Conservation (phyloP, 2,113 vertebrate genomes). For the Dromaius novaehollandiae region DNA sequence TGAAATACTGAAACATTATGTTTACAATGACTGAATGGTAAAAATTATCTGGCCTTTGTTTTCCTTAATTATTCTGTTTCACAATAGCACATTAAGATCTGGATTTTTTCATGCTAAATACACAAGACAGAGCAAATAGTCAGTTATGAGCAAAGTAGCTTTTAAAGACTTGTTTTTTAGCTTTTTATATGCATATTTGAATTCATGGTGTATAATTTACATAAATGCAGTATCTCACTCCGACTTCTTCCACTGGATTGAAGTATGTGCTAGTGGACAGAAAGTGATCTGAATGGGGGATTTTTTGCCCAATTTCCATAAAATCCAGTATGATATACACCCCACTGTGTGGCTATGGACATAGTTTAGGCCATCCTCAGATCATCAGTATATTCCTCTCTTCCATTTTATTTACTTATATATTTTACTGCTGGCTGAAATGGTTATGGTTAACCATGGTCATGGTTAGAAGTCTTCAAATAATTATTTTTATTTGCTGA, state of each 20-base stretch:
- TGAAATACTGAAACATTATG: neutral
- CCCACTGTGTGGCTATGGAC: neutral
- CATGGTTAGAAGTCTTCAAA: neutral
- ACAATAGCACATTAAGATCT: neutral
- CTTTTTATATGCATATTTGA: too few species aligned
- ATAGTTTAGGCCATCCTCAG: too few species aligned
- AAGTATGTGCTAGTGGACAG: neutral
- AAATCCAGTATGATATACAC: too few species aligned
- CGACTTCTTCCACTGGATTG: neutral
- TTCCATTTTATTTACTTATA: too few species aligned
- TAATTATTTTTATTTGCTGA: neutral
- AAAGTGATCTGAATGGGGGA: neutral
- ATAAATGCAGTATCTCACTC: neutral
- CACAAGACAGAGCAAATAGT: neutral
- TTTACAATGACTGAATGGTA: neutral
- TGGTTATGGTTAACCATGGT: too few species aligned
- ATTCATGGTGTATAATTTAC: neutral
- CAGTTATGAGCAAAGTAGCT: too few species aligned
- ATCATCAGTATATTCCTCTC: too few species aligned
- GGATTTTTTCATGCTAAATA: neutral
- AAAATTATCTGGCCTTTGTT: neutral
- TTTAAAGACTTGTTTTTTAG: too few species aligned
- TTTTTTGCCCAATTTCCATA: too few species aligned
- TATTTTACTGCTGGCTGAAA: too few species aligned
- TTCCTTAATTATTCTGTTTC: neutral